Conservation (phyloP, 2,797 vertebrate species). For the Allobates femoralis region DNA sequence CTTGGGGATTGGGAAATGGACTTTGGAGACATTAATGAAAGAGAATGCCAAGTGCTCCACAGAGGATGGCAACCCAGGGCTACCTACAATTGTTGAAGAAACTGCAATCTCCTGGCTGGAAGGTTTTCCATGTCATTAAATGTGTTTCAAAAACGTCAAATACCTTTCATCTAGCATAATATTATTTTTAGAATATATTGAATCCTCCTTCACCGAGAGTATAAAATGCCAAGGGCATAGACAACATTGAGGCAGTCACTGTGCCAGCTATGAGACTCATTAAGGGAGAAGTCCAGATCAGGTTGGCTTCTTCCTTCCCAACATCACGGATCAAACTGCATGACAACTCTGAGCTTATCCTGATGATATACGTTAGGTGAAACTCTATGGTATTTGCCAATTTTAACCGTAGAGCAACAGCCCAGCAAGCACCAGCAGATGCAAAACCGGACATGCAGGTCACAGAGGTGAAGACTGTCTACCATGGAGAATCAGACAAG, state of each 20-base stretch:
- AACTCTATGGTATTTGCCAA: too few species aligned
- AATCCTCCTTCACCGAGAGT: background rate
- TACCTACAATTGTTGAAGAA: constrained; percentile 11
- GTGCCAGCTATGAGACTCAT: background rate
- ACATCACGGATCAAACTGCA: too few species aligned
- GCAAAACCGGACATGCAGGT: too few species aligned
- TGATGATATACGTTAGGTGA: too few species aligned
- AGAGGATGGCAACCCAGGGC: constrained; percentile 18
- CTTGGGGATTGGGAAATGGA: constrained; percentile 14
- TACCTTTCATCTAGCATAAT: constrained; percentile 12
- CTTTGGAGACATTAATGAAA: constrained; percentile 36
- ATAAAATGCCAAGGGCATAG: background rate
- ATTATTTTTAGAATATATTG: constrained; percentile 28
- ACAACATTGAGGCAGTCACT: background rate
- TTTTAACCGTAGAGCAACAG: too few species aligned
- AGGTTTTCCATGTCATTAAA: background rate
- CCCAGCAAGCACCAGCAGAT: too few species aligned
- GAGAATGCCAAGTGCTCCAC: constrained; percentile 20
- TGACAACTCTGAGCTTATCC: too few species aligned
- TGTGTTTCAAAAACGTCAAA: constrained; percentile 1
- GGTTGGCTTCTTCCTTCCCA: background rate
- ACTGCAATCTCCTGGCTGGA: background rate
- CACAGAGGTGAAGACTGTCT: too few species aligned
- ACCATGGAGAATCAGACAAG: too few species aligned
- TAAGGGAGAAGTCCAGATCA: background rate